Base-by-base conservation (phyloP, 1,140 invertebrate species). In the Nylanderia fulva region DNA sequence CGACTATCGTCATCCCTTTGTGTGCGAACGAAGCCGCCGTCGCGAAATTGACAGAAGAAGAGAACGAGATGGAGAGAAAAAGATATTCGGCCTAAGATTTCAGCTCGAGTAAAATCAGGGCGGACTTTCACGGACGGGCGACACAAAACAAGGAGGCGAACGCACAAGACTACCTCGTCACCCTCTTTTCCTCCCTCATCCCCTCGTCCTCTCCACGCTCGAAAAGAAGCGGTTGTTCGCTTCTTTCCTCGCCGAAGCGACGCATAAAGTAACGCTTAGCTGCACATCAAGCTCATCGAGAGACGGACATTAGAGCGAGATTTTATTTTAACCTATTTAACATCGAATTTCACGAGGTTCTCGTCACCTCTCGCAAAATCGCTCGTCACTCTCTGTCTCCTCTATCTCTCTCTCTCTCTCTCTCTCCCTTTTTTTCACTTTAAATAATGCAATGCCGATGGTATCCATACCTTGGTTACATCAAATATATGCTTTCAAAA, bases 251-350 rank as follows among this genome's bases (percentile, higher is more conserved):
- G 52, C 24, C 52, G 48, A 39, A 33, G 24, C 33, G n/a, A 33
- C 63, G 21, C 76, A 24, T 80, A 69, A 80, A 80, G 77, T 66
- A 71, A 82, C 77, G 77, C 77, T 82, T 58, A 82, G 77, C 6
- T 82, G 77, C 77, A 82, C 66, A 82, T 82, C 66, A 71, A 71
- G 66, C 77, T 72, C 77, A 82, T 82, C 77, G 33, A 48, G 45
- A 48, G 45, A 18, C 36, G 66, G 77, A 72, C 64, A 82, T 54
- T n/a, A 56, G 45, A 48, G 64, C 21, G 48, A 79, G 76, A 79
- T 68, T 72, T 58, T 82, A 71, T 82, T 82, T 15, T 82, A 82
- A 72, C 66, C 77, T 45, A 82, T 68, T 82, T 71, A n/a, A 58
- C 77, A 52, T 72, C 48, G 52, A 71, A 82, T 82, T 82, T 82